These are phyloP conservation scores for Drosophila sp. DNA, from an alignment of 1,140 invertebrate genomes.

Conservation along the genomic window DNA sequence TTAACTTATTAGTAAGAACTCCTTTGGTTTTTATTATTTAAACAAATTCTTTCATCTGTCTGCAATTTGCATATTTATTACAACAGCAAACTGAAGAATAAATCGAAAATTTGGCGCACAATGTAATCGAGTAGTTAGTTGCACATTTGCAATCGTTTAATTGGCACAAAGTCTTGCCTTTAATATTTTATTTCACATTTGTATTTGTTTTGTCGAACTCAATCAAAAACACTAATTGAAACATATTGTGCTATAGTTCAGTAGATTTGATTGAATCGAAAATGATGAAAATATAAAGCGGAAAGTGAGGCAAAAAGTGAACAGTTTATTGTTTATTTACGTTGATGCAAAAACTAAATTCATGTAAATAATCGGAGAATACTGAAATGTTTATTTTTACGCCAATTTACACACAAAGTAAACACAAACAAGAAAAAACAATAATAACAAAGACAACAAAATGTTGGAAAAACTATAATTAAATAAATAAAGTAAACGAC, in stretches of 20 bases:
- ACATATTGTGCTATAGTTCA: conserved; percentile 8
- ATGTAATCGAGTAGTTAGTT: background rate
- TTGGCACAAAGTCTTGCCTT: background rate
- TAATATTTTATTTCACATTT: background rate
- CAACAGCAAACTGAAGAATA: no score
- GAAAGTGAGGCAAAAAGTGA: background rate
- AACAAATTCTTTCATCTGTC: no score
- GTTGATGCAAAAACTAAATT: conserved; percentile 24
- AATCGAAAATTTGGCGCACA: no score
- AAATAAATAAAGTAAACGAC: conserved; percentile 44
- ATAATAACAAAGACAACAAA: conserved; percentile 40
- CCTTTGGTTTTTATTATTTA: no score
- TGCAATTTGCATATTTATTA: no score
- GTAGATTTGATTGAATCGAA: conserved; percentile 10
- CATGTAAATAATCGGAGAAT: conserved; percentile 40
- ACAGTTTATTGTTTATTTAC: conserved; percentile 3
- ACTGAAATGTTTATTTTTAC: conserved; percentile 60
- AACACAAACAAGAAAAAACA: conserved; percentile 32
- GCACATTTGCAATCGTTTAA: background rate
- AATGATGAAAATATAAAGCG: background rate
- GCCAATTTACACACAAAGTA: conserved; percentile 48
- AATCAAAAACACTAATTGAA: conserved; percentile 15
- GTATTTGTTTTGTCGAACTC: conserved; percentile 4
- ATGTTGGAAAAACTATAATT: conserved; percentile 57
- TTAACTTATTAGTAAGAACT: no score